Evolutionary conservation across 2,797 vertebrate genomes (phyloP), one percentile per base, ranked within the genome.

Genomic region (Manis crassicaudata): DNA sequence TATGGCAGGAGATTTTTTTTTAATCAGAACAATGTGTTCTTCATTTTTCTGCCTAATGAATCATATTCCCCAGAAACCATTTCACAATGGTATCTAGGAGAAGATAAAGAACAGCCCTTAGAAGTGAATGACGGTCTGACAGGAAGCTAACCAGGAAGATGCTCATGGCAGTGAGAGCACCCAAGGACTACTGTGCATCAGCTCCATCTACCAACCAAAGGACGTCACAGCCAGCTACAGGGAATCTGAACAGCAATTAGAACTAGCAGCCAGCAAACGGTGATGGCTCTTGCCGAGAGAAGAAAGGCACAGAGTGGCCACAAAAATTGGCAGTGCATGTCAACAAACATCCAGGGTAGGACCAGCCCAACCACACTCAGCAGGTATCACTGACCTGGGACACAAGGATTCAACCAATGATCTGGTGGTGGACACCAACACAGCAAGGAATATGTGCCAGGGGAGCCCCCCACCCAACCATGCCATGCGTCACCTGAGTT

Each of bases 11-110:
- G 68, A 83, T 70, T 25, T 8, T 84, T 23, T 75, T 43, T 95
- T 87, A 27, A 70, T 85, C 75, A 68, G 56, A 62, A 73, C n/a
- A 62, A 60, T 50, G 25, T 70, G 25, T 52, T 88, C 90, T 96
- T 87, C 46, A n/a, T 77, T 83, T 92, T 88, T 35, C 73, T 94
- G 58, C 20, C 25, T 35, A 79, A 43, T 50, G 58, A 73, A 67
- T 60, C 67, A 56, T 65, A 63, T 54, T 90, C 27, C 60, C 63
- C 60, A 62, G 73, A 56, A 91, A 82, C 79, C 58, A 86, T 62
- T 90, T n/a, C 46, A 86, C 37, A 67, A 37, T 50, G 62, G 3
- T 56, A n/a, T 67, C 40, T 73, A 81, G 67, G 17, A 79, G 21
- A 58, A 86, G 29, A 43, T 54, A 20, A 81, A 60, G 68, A 88